Percentiles rank a stretch among this genome's conserved stretches.
Evolutionary conservation across 2,888 invertebrate species (phyloP).

Genomic region (Habroteleia sp.): DNA sequence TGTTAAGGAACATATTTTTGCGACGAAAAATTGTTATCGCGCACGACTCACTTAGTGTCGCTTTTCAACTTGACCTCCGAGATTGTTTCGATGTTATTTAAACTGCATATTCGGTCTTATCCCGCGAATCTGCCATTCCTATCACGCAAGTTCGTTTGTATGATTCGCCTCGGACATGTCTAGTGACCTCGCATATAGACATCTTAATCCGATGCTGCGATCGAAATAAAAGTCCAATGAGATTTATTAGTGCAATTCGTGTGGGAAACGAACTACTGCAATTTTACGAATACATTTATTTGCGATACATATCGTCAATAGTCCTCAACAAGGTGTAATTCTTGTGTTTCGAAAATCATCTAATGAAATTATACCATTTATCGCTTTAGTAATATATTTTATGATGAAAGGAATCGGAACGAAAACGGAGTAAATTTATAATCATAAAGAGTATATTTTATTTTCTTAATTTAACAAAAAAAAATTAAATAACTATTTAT

Average conservation of each 20-base stretch:
- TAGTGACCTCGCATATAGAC: conserved; percentile 62
- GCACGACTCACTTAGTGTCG: conserved; percentile 42
- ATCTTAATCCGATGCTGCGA: conserved; percentile 65
- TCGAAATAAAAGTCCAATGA: conserved; percentile 60
- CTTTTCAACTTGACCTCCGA: conserved; percentile 58
- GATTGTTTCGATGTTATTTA: conserved; percentile 54
- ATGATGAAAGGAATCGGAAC: conserved; percentile 27
- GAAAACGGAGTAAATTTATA: conserved; percentile 6
- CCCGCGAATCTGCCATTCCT: conserved; percentile 61
- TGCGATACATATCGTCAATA: conserved; percentile 52
- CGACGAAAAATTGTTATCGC: conserved; percentile 43
- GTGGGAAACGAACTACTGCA: conserved; percentile 58
- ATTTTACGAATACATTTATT: conserved; percentile 51
- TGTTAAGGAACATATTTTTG: conserved; percentile 24
- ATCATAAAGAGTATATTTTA: conserved; percentile 14
- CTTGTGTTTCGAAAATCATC: conserved; percentile 32
- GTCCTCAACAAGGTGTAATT: conserved; percentile 26
- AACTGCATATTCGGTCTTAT: conserved; percentile 57
- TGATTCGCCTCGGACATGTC: conserved; percentile 61
- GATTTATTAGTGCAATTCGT: conserved; percentile 61
- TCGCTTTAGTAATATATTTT: conserved; percentile 17
- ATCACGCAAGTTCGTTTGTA: conserved; percentile 58
- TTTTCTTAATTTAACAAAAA: no score
- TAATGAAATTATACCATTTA: conserved; percentile 17
- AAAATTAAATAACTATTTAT: no score